Conservation (phyloP, 2,888 invertebrate species). For the Stenichneumon culpator region DNA sequence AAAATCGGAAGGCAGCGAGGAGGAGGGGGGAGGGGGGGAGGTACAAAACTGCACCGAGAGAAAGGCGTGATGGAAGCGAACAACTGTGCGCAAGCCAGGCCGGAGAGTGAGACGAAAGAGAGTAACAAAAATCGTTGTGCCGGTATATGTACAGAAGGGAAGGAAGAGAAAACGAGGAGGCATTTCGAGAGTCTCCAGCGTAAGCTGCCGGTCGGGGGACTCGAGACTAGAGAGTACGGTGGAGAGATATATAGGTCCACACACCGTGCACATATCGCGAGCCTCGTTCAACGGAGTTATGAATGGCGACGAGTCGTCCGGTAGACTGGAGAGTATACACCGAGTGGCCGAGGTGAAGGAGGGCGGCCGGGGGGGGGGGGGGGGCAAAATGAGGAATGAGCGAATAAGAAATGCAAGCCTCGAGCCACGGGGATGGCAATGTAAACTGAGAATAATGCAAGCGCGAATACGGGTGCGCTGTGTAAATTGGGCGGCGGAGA, state of each 20-base stretch:
- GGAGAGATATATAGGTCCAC: constrained; percentile 3
- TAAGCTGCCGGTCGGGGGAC: neutral
- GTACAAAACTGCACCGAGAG: constrained; percentile 53
- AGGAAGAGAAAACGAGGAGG: constrained; percentile 55
- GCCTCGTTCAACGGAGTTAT: constrained; percentile 47
- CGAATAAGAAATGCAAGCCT: constrained; percentile 46
- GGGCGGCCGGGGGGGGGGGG: neutral
- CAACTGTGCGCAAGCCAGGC: constrained; percentile 43
- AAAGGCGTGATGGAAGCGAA: constrained; percentile 59
- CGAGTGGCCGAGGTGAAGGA: neutral
- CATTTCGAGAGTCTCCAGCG: constrained; percentile 53
- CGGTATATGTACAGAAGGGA: constrained; percentile 35
- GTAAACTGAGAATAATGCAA: constrained; percentile 34
- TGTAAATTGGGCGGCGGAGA: constrained; percentile 41
- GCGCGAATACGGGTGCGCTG: constrained; percentile 2
- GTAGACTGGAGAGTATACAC: constrained; percentile 3
- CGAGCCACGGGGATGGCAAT: constrained; percentile 10
- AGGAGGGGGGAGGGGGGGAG: constrained; percentile 32
- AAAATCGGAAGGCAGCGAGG: constrained; percentile 24
- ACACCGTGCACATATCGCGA: constrained; percentile 9
- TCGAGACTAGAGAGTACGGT: constrained; percentile 40
- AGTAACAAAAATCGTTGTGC: constrained; percentile 48
- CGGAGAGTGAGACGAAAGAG: constrained; percentile 37
- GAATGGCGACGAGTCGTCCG: constrained; percentile 53
- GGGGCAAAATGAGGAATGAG: constrained; percentile 18